Conservation (phyloP, 2,888 invertebrate genomes). For the Oligia strigilis region DNA sequence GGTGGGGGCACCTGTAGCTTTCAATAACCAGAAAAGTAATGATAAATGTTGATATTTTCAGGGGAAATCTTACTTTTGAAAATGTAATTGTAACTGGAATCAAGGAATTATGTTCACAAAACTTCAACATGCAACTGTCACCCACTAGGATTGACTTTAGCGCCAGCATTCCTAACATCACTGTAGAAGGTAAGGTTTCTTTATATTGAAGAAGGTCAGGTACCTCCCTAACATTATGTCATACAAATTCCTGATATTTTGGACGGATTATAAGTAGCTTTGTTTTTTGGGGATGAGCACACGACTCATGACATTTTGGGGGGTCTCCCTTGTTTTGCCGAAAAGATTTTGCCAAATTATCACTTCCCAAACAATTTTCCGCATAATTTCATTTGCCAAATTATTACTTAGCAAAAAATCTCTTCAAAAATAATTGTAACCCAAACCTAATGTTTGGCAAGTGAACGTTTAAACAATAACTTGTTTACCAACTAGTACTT, state of each 20-base stretch:
- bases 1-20: background rate
- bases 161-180: conserved; percentile 25
- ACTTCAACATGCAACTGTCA: conserved; percentile 9
- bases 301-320: too few relatives aligned
- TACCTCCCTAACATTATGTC: background rate
- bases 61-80: conserved; percentile 18
- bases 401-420: too few relatives aligned
- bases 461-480: too few relatives aligned
- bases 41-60: conserved; percentile 10
- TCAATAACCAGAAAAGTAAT: background rate
- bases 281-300: background rate
- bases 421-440: too few relatives aligned
- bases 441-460: too few relatives aligned
- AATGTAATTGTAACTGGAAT: conserved; percentile 31
- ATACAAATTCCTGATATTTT: background rate
- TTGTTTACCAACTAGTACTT: too few relatives aligned
- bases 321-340: too few relatives aligned
- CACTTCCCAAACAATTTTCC: too few relatives aligned
- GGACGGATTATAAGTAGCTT: background rate
- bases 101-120: background rate
- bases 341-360: too few relatives aligned
- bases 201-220: too few relatives aligned
- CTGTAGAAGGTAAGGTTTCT: conserved; percentile 17
- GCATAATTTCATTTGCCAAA: too few relatives aligned
- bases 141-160: conserved; percentile 27